phyloP scores from a whole-genome alignment of 1,140 invertebrate species.

The Saccostrea echinata region DNA sequence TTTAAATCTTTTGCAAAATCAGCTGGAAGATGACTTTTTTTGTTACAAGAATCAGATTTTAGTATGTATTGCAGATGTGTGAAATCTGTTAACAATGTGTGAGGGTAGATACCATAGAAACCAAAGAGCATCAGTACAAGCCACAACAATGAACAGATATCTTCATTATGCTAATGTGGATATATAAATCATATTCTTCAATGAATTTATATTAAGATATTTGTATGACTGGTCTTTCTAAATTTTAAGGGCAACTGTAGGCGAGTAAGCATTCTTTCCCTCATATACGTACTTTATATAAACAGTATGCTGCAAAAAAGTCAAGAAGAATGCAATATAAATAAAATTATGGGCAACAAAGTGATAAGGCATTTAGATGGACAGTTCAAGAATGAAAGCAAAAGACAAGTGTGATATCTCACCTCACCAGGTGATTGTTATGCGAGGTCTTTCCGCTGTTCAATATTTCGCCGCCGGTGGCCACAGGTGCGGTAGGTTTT shows the following conservation, averaged over 20 bases:
- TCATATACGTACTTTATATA: too few species aligned
- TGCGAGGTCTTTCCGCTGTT: background rate
- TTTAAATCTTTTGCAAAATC: background rate
- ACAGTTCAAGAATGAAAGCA: background rate
- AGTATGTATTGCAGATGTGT: background rate
- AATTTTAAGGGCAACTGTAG: too few species aligned
- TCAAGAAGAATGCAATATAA: too few species aligned
- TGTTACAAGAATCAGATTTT: background rate
- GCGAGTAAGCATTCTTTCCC: too few species aligned
- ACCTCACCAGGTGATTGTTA: background rate
- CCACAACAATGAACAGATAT: too few species aligned
- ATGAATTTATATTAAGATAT: too few species aligned
- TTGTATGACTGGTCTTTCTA: too few species aligned
- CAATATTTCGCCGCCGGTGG: constrained; percentile 5
- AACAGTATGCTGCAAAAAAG: background rate
- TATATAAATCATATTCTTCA: too few species aligned
- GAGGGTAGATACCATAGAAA: background rate
- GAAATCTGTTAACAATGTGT: background rate
- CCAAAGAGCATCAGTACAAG: too few species aligned
- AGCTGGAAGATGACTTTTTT: background rate
- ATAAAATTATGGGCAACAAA: background rate
- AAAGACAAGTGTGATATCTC: background rate
- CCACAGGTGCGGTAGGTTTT: constrained; percentile 1
- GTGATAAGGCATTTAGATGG: background rate
- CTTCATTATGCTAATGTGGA: too few species aligned